A percentile compares a stretch with the other conserved stretches of the same genome.
These are phyloP conservation scores for Tapera naevia DNA, from an alignment of 2,797 vertebrate species.

Conservation along the genomic window DNA sequence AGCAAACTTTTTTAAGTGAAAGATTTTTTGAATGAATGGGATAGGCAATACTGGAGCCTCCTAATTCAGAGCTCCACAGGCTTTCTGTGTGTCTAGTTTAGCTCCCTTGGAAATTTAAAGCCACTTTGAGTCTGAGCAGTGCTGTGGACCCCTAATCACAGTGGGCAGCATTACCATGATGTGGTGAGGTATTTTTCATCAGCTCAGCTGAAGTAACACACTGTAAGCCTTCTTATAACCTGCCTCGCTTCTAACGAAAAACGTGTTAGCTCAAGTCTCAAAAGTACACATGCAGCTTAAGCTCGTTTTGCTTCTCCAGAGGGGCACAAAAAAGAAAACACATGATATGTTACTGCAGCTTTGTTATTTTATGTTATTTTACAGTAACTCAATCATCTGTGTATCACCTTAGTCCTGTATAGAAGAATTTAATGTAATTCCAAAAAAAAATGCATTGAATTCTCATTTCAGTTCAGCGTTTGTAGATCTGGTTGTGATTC, in stretches of 20 bases:
- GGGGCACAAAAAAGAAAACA: neutral
- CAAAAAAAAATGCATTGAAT: neutral
- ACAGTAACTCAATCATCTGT: neutral
- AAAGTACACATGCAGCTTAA: neutral
- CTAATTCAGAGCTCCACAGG: neutral
- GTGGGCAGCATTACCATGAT: neutral
- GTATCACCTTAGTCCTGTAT: neutral
- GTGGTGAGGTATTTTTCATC: neutral
- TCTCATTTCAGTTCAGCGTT: neutral
- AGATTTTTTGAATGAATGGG: neutral
- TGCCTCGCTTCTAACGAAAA: neutral
- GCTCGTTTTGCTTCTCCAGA: constrained; percentile 9
- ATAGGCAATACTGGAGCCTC: neutral
- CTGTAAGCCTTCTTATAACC: neutral
- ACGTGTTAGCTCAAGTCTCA: neutral
- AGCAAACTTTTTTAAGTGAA: neutral
- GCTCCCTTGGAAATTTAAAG: neutral
- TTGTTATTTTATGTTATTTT: constrained; percentile 18
- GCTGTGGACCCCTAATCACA: neutral
- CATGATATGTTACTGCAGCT: neutral
- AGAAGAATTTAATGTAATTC: neutral
- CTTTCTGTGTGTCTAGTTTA: neutral
- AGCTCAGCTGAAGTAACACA: neutral
- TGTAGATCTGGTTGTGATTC: neutral
- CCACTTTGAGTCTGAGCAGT: neutral